Percentiles rank a stretch among this genome's conserved stretches.
Conservation (phyloP, 2,888 invertebrate species). For the Dyspetes luteomarginatus region DNA sequence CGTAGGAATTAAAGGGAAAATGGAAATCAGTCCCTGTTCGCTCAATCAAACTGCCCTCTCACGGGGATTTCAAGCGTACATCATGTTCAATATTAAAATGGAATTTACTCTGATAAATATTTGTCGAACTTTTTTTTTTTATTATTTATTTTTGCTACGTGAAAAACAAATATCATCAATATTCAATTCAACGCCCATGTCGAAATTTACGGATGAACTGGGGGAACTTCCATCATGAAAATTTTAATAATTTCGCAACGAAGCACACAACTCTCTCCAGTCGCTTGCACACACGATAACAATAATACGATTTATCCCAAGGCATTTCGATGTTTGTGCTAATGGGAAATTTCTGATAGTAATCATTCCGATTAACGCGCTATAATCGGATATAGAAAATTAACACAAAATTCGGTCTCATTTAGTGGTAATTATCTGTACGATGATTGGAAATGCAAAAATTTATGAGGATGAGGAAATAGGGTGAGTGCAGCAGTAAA, state of each 20-base stretch:
- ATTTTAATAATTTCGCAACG: constrained; percentile 46
- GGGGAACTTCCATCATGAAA: constrained; percentile 23
- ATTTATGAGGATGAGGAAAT: neutral
- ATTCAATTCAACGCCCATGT: constrained; percentile 34
- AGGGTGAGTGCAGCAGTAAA: neutral
- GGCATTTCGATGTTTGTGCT: constrained; percentile 52
- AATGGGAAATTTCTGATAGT: constrained; percentile 45
- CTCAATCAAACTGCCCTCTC: too few relatives aligned
- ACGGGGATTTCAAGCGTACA: too few relatives aligned
- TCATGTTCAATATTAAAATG: neutral
- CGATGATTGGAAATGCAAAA: neutral
- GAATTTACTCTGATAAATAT: neutral
- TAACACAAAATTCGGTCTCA: constrained; percentile 5
- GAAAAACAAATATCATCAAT: constrained; percentile 16
- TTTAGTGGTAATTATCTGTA: neutral
- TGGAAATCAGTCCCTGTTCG: neutral
- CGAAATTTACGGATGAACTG: neutral
- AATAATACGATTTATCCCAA: constrained; percentile 45
- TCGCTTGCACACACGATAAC: constrained; percentile 16
- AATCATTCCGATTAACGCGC: constrained; percentile 32
- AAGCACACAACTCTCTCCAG: neutral
- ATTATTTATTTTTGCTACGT: neutral
- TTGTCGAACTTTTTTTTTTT: neutral
- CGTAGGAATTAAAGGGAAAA: neutral
- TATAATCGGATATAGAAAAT: constrained; percentile 52